These are phyloP conservation scores for Drosophila austrosaltans DNA, from an alignment of 2,888 invertebrate genomes.

Conservation along the genomic window DNA sequence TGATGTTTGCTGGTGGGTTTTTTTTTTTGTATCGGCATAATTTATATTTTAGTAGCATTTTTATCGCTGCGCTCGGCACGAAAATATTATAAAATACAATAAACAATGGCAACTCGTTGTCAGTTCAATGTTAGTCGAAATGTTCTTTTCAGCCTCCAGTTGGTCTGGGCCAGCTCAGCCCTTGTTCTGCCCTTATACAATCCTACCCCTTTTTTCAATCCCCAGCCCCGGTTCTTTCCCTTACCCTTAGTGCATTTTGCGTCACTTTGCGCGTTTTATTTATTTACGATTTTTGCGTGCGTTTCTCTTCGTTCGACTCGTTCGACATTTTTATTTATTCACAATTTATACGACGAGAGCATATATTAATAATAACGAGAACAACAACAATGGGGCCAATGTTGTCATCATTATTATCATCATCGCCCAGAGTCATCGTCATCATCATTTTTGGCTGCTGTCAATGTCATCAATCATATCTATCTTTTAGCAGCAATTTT, in stretches of 20 bases:
- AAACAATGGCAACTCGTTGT: conserved; percentile 60
- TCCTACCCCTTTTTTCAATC: not conserved
- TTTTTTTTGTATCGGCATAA: conserved; percentile 69
- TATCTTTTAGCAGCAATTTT: conserved; percentile 53
- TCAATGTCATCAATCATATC: conserved; percentile 69
- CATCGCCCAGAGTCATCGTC: conserved; percentile 38
- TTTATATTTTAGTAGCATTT: conserved; percentile 77
- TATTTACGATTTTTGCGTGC: conserved; percentile 54
- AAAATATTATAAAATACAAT: conserved; percentile 63
- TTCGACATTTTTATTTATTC: conserved; percentile 39
- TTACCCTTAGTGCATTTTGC: conserved; percentile 32
- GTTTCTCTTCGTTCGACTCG: conserved; percentile 25
- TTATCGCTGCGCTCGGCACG: conserved; percentile 75
- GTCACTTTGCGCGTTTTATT: conserved; percentile 51
- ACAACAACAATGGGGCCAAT: conserved; percentile 19
- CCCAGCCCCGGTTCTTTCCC: conserved; percentile 2
- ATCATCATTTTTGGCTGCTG: conserved; percentile 35
- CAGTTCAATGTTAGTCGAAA: conserved; percentile 68
- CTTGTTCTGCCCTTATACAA: not conserved
- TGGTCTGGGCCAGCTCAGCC: conserved; percentile 1
- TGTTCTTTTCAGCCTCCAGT: conserved; percentile 4
- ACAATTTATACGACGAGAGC: conserved; percentile 44
- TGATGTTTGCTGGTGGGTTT: conserved; percentile 19
- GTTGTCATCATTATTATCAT: conserved; percentile 32
- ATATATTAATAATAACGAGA: conserved; percentile 18